Conservation (phyloP, 2,113 vertebrate genomes). For the Strix aluco region DNA sequence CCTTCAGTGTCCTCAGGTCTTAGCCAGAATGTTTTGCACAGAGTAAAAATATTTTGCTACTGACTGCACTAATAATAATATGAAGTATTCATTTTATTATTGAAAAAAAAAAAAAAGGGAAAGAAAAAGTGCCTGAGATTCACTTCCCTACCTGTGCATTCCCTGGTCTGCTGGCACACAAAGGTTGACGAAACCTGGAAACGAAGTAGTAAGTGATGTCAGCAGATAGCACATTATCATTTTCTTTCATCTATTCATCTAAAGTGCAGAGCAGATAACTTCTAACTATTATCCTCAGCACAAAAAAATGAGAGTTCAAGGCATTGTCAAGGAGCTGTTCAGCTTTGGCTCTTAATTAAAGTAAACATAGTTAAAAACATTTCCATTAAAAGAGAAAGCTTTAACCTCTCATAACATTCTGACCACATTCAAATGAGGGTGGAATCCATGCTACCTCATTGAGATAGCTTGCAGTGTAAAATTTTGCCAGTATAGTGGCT, state of each 20-base stretch:
- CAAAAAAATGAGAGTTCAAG: conserved; percentile 1
- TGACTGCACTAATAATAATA: not conserved
- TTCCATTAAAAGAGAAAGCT: conserved; percentile 24
- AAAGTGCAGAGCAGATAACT: not conserved
- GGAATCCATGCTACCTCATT: conserved; percentile 14
- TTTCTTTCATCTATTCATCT: not conserved
- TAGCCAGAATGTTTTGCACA: not conserved
- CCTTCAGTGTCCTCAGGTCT: not conserved
- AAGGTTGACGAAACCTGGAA: not conserved
- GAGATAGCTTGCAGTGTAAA: not conserved
- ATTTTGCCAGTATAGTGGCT: not conserved
- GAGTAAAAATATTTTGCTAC: not conserved
- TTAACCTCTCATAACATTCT: conserved; percentile 47
- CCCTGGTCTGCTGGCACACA: not conserved
- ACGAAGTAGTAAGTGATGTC: not conserved
- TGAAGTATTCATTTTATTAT: not conserved
- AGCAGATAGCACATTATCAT: not conserved
- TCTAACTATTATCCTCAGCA: not conserved
- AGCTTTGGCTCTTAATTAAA: conserved; percentile 55
- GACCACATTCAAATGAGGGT: conserved; percentile 30
- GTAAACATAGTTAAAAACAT: conserved; percentile 51
- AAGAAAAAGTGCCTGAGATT: not conserved
- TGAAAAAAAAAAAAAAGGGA: not conserved
- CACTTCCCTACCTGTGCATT: not conserved
- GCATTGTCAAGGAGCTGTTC: not conserved